Evolutionary conservation across 53 echinoderm and acorn worm species (phyloP).

Genomic region (Echinometra lucunter): DNA sequence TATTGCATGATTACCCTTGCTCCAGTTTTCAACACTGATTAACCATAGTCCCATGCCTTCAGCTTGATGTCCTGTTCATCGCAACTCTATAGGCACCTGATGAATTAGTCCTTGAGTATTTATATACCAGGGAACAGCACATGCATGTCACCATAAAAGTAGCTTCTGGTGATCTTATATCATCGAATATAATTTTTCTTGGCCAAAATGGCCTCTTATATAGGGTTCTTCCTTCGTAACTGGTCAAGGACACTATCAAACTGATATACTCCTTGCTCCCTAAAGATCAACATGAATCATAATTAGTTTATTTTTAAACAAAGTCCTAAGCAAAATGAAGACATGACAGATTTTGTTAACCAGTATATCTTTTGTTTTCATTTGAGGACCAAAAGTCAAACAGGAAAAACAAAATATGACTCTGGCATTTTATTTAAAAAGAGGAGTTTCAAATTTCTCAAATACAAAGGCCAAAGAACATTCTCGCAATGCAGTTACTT

Average conservation of each 20-base stretch:
- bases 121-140: neutral
- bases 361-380: neutral
- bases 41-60: conserved; percentile 16
- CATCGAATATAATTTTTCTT: neutral
- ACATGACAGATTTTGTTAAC: neutral
- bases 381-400: neutral
- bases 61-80: conserved; percentile 36
- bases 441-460: too few species aligned
- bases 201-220: neutral
- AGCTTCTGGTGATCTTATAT: neutral
- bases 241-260: neutral
- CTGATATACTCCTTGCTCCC: neutral
- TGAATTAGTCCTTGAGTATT: neutral
- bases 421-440: too few species aligned
- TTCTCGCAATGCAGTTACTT: too few species aligned
- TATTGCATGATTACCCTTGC: neutral
- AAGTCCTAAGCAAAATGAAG: neutral
- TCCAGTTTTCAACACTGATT: conserved; percentile 26
- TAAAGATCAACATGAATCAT: neutral
- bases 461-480: too few species aligned
- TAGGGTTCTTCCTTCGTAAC: neutral
- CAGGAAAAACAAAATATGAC: too few species aligned
- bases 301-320: neutral
- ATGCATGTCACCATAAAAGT: neutral
- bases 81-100: neutral